Evolutionary conservation across 2,797 vertebrate species (phyloP), one percentile per base, ranked within the genome.

Genomic region (Spea hammondii): DNA sequence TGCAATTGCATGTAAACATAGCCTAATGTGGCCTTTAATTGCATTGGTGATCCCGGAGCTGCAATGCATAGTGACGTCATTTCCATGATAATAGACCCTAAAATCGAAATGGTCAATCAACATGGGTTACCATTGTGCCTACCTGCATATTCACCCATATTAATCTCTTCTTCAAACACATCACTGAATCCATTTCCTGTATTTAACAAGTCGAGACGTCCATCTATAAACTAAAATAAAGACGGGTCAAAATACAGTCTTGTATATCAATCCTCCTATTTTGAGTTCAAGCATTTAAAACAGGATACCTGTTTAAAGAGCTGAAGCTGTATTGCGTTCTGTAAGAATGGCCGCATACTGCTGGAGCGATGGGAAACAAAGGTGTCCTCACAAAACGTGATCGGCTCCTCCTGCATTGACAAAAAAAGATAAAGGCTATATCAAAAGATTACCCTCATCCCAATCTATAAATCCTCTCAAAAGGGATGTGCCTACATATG

Each of bases 111-210:
- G 32, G 32, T 32, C 32, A 32, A 32, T 32, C 32, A 32, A 32
- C 32, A 32, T 32, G 32, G 32, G 32, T 32, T 32, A 53, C 10
- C 6, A 53, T 49, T 51, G 12, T 66, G 12, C 67, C 89, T 80
- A 97, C 97, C 97, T 76, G 95, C 96, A 83, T 99, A 98, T 87
- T 98, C 97, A 1, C 96, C 94, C 90, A 94, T 94, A 88, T 92
- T 97, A 87, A 99, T 99, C 87, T 99, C 97, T 49, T 99, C 97
- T 86, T 99, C 98, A 88, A 99, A 99, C 74, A 96, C 88, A 55
- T 99, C 98, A 72, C 92, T 99, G 91, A 99, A 99, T 76, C 98
- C 98, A 84, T 97, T 93, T 0, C 98, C 98, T 0, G 95, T 92
- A 84, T 99, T 99, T 74, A 99, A 89, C 76, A 97, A 90, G 84